Base-by-base conservation (phyloP, 2,113 vertebrate genomes). In the Argyrosomus japonicus region DNA sequence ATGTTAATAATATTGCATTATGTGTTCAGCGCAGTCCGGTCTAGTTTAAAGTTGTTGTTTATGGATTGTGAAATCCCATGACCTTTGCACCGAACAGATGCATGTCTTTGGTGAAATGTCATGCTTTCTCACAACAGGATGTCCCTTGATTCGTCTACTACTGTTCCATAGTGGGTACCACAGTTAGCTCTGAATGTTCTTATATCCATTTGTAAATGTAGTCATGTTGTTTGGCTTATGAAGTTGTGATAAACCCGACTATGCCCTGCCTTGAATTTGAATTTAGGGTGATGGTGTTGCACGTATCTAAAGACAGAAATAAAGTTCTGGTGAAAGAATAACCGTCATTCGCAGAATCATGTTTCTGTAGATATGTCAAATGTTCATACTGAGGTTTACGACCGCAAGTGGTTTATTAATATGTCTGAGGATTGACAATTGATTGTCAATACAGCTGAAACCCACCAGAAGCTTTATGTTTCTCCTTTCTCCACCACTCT, bases 401-500 rank as follows among this genome's bases (percentile, higher is more conserved):
- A 51, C 21, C 68, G 11, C 32, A 11, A 43, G 21, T 25, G 4
- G n/a, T 6, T 6, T 67, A 23, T 36, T 62, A 56, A 47, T 47
- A 43, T 45, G n/a, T 57, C 21, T 57, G 14, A 25, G 32, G 21
- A 2, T 40, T 40, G 36, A 40, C 36, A 40, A 40, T 40, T 40
- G 8, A 40, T 40, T 40, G 36, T 6, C 36, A 8, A 8, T 36
- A 36, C 36, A 36, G 36, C 36, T 36, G 27, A 4, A 69, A 61
- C 21, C 17, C 70, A 19, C 11, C 43, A 51, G 21, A 70, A 60
- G 48, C 40, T 83, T 82, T 69, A 74, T 80, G 53, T 82, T 77
- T 67, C 47, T 64, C 48, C 43, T 63, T 53, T 65, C 23, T 29
- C 57, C 6, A 23, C 9, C 4, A 32, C 29, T 32, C 32, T 32